Conservation (phyloP, 1,140 invertebrate species). For the Pararge aegeria region DNA sequence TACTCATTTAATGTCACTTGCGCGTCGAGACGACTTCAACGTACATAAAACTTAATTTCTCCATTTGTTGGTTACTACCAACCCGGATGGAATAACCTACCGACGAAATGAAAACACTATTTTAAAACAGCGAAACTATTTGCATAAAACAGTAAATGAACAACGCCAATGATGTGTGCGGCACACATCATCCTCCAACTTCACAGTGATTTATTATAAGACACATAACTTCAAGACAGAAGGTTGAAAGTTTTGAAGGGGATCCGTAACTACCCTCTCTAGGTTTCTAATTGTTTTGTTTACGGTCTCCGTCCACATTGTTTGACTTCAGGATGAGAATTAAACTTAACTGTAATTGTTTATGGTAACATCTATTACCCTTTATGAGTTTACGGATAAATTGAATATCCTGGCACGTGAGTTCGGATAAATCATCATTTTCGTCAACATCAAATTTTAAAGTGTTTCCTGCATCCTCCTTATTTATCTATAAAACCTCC, state of each 20-base stretch:
- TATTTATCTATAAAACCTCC: too few species aligned
- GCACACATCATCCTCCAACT: slow-evolving; percentile 21
- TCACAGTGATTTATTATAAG: slow-evolving; percentile 49
- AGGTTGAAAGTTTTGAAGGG: slow-evolving; percentile 47
- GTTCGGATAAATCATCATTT: neutral
- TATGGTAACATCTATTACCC: slow-evolving; percentile 44
- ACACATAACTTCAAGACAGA: slow-evolving; percentile 45
- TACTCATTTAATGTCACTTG: too few species aligned
- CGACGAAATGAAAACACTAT: too few species aligned
- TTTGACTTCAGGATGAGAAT: slow-evolving; percentile 49
- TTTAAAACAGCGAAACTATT: neutral
- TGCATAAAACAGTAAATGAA: slow-evolving; percentile 7
- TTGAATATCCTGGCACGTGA: slow-evolving; percentile 10
- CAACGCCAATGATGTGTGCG: neutral
- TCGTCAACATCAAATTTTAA: too few species aligned
- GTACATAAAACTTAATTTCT: too few species aligned
- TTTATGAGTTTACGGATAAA: slow-evolving; percentile 28
- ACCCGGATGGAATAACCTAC: too few species aligned
- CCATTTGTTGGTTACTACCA: too few species aligned
- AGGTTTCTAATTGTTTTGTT: slow-evolving; percentile 66
- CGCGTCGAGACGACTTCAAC: too few species aligned
- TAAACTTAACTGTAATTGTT: slow-evolving; percentile 61
- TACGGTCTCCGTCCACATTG: slow-evolving; percentile 51
- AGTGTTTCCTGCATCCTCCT: too few species aligned
- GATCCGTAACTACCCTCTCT: slow-evolving; percentile 50